Evolutionary conservation across 2,113 vertebrate genomes (phyloP).

Genomic region (human (Homo sapiens)): DNA sequence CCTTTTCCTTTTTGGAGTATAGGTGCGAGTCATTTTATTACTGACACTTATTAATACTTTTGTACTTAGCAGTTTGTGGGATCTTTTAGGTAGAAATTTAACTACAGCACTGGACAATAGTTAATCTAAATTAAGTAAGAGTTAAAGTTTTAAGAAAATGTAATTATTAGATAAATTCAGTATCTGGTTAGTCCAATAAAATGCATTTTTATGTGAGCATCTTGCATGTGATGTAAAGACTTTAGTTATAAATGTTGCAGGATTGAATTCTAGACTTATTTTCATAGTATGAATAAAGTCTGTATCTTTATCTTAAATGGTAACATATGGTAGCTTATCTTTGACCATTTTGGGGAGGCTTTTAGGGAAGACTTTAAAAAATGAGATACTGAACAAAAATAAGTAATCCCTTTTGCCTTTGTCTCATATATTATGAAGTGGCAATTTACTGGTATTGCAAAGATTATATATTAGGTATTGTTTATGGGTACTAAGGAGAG

Average conservation of each 20-base stretch:
- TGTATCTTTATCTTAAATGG: neutral
- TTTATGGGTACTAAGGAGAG: neutral
- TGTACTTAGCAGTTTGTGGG: neutral
- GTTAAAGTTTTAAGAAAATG: neutral
- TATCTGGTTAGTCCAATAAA: constrained; percentile 40
- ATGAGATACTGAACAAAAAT: neutral
- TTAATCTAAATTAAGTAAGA: neutral
- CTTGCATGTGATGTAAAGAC: neutral
- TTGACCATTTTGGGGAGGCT: neutral
- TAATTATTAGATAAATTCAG: neutral
- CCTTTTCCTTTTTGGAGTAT: neutral
- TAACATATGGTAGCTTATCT: neutral
- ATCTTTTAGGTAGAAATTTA: constrained; percentile 10
- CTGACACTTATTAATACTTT: neutral
- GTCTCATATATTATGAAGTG: neutral
- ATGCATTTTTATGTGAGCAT: neutral
- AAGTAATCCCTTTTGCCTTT: neutral
- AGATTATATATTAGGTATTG: neutral
- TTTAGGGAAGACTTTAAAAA: neutral
- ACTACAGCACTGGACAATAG: neutral
- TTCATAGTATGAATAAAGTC: neutral
- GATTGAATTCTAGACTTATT: neutral
- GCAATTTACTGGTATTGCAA: neutral
- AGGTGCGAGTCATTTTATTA: neutral
- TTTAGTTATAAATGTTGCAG: neutral